Base-by-base conservation (phyloP, 2,888 invertebrate genomes). In the Synergus laeviventris region DNA sequence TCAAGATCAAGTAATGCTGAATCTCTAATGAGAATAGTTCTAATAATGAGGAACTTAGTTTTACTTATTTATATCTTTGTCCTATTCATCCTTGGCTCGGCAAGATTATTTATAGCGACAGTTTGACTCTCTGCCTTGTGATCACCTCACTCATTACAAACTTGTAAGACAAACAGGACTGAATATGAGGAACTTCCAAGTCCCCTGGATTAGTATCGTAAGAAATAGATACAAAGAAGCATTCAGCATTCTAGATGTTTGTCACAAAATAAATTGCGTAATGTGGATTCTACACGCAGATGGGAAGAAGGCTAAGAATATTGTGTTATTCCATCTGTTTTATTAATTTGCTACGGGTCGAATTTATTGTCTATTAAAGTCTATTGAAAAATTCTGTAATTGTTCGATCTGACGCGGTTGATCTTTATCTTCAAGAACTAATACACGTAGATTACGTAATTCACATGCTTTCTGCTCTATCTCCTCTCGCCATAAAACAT, bases 81-180 rank as follows among this genome's bases (percentile, higher is more conserved):
- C 85, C 87, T 85, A 87, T 87, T 87, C 87, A 89, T 89, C 89
- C 90, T 90, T 90, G 88, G 88, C 82, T 82, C 83, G 88, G 82
- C 78, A 79, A 81, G 82, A 84, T 84, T 90, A 90, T 90, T 87
- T 88, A 86, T 89, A 89, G 89, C 16, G 70, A 31, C 84, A 79
- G 80, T 79, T 79, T 84, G 78, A 85, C 80, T 77, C 79, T 78
- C 84, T 18, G 81, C 84, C 84, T 87, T 81, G 85, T 86, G 86
- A 86, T 83, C 81, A 73, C 76, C 77, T 59, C 77, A 80, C 82
- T 70, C 49, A 49, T 70, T 31, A 49, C 18, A 31, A 54, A 45
- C n/a, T 70, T 54, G 36, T 24, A 49, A 70, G 16, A 11, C n/a
- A 70, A 70, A 54, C 66, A 8, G 49, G 11, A 70, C 31, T 70